phyloP scores from a whole-genome alignment of 2,113 vertebrate species.

The Thunnus maccoyii region DNA sequence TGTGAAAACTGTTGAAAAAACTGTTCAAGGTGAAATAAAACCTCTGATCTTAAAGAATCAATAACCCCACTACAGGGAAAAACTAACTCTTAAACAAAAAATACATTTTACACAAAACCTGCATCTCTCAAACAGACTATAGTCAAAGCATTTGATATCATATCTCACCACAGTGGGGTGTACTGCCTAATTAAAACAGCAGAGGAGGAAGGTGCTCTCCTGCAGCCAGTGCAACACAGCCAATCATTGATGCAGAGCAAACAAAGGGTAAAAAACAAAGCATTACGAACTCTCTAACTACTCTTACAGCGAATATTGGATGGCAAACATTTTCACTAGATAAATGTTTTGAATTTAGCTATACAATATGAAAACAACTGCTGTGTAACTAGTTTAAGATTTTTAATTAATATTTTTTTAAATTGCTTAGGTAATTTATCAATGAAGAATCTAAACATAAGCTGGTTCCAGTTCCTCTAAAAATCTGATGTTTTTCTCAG shows the following conservation, averaged over 20 bases:
- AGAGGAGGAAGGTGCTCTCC: neutral
- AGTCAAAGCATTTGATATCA: neutral
- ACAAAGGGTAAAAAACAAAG: neutral
- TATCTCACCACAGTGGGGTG: neutral
- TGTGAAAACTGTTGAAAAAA: neutral
- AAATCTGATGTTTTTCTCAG: neutral
- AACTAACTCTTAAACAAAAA: neutral
- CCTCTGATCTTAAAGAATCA: neutral
- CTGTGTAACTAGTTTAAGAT: neutral
- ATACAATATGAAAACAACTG: neutral
- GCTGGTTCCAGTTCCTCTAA: neutral
- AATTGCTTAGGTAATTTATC: neutral
- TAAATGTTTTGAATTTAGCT: neutral
- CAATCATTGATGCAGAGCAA: constrained; percentile 8
- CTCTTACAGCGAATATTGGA: neutral
- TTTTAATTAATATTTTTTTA: neutral
- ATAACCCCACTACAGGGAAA: neutral
- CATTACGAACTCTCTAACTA: neutral
- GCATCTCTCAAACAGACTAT: neutral
- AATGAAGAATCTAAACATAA: neutral
- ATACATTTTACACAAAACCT: neutral
- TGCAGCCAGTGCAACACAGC: neutral
- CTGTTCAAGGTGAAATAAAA: neutral
- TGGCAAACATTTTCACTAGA: neutral
- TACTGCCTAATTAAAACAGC: constrained; percentile 23